phyloP scores from a whole-genome alignment of 2,888 invertebrate genomes.

The Coronaproctus castanopsis region DNA sequence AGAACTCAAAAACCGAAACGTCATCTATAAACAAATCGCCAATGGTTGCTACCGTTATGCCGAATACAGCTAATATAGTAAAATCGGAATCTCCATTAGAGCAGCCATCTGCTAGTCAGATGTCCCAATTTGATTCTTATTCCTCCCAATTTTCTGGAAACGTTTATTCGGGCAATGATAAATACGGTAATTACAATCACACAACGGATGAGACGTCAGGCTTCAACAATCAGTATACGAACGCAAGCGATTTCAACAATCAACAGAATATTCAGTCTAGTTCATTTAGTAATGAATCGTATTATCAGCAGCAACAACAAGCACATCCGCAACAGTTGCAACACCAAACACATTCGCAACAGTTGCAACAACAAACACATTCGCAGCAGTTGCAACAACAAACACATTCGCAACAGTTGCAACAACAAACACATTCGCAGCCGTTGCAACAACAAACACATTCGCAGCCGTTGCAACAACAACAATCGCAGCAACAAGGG shows the following conservation, averaged over 20 bases:
- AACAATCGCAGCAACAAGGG: conserved; percentile 1
- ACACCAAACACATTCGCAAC: too few relatives aligned
- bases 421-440: not conserved
- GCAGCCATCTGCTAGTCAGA: not conserved
- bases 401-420: too few relatives aligned
- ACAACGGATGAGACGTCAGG: not conserved
- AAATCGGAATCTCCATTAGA: not conserved
- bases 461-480: not conserved
- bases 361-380: too few relatives aligned
- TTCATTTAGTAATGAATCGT: too few relatives aligned
- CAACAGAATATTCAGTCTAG: too few relatives aligned
- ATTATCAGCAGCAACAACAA: too few relatives aligned
- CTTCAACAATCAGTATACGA: not conserved
- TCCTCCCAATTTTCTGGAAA: too few relatives aligned
- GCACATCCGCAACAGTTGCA: too few relatives aligned
- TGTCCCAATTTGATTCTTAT: not conserved
- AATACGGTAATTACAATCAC: conserved; percentile 5
- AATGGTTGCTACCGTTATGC: conserved; percentile 19
- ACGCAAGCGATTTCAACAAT: too few relatives aligned
- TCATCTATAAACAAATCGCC: conserved; percentile 16
- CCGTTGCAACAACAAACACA: not conserved
- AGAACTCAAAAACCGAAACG: conserved; percentile 7
- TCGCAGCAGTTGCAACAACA: too few relatives aligned
- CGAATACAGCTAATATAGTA: conserved; percentile 17
- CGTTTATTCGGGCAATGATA: conserved; percentile 8